Conservation (phyloP, 2,113 vertebrate species). For the Isichthys henryi region DNA sequence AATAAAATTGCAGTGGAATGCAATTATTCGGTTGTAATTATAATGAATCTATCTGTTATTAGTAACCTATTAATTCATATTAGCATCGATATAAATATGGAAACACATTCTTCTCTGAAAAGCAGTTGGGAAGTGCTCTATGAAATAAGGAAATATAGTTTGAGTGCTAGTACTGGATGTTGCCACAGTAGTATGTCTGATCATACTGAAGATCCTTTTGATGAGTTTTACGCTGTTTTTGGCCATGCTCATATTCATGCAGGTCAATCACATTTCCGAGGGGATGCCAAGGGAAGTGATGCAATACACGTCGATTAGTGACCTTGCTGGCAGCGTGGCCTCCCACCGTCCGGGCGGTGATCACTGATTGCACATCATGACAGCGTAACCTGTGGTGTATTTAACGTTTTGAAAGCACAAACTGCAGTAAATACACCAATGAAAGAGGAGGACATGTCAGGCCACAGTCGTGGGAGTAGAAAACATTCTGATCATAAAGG, state of each 20-base stretch:
- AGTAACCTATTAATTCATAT: not conserved
- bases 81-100: not conserved
- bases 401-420: not conserved
- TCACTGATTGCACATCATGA: not conserved
- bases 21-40: not conserved
- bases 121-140: not conserved
- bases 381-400: not conserved
- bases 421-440: not conserved
- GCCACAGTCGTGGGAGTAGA: not conserved
- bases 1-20: not conserved
- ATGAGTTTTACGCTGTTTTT: not conserved
- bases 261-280: not conserved
- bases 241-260: not conserved
- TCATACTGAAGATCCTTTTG: not conserved
- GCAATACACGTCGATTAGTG: not conserved
- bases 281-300: not conserved
- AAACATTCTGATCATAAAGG: not conserved
- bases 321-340: not conserved
- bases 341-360: not conserved
- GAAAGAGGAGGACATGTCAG: not conserved
- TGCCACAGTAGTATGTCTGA: not conserved
- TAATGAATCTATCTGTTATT: not conserved
- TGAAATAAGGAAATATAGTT: not conserved
- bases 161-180: not conserved
- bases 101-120: not conserved